These are phyloP conservation scores for Heliconius nattereri DNA, from an alignment of 1,140 invertebrate species.

Conservation along the genomic window DNA sequence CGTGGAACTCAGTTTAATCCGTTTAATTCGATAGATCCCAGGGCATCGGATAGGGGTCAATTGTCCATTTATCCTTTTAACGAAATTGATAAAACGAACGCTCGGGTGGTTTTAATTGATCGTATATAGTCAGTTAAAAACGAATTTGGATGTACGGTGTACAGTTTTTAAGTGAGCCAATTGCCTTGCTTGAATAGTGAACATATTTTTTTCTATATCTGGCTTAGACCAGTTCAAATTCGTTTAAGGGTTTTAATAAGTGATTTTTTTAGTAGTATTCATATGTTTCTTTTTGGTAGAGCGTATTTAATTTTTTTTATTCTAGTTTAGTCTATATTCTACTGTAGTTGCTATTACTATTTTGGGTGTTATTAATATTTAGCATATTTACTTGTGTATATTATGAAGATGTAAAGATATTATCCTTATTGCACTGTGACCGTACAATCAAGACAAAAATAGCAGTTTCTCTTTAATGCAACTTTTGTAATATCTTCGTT, in stretches of 20 bases:
- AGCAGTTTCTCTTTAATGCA: background rate
- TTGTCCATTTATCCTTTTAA: slow-evolving; percentile 81
- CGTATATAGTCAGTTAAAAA: slow-evolving; percentile 70
- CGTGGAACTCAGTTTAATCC: slow-evolving; percentile 67
- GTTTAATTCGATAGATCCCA: slow-evolving; percentile 75
- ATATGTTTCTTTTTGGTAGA: background rate
- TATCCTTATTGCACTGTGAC: too few relatives aligned
- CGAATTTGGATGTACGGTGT: slow-evolving; percentile 48
- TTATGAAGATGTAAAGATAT: too few relatives aligned
- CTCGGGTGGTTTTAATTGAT: slow-evolving; percentile 77
- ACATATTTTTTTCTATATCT: slow-evolving; percentile 17
- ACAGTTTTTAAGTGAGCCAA: slow-evolving; percentile 27
- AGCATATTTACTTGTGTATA: too few relatives aligned
- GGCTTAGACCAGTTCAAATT: slow-evolving; percentile 24
- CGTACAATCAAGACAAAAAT: too few relatives aligned
- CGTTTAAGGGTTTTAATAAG: background rate
- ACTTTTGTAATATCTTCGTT: background rate
- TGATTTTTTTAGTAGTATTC: background rate
- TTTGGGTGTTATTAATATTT: too few relatives aligned
- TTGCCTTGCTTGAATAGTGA: slow-evolving; percentile 20
- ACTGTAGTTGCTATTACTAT: too few relatives aligned
- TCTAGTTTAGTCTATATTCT: too few relatives aligned
- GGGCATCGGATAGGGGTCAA: slow-evolving; percentile 77
- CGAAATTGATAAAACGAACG: slow-evolving; percentile 79
- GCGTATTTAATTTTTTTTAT: background rate